Percentiles rank a stretch among this genome's conserved stretches.
Conservation (phyloP, 2,113 vertebrate genomes). For the Ctenomys sociabilis region DNA sequence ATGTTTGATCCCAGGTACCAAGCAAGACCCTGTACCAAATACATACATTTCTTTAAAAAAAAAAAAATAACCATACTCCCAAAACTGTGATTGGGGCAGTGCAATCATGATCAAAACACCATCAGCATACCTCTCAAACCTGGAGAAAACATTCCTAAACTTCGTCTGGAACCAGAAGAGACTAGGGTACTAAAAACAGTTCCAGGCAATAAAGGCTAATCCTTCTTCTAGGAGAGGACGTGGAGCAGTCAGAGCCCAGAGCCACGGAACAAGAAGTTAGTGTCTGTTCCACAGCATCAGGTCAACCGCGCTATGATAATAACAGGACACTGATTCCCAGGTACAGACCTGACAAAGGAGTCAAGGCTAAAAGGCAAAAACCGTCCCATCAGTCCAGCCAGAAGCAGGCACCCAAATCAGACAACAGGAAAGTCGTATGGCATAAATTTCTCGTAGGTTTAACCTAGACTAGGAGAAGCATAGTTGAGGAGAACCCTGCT, state of each 20-base stretch:
- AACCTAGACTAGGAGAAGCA: neutral
- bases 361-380: neutral
- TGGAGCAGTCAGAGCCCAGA: neutral
- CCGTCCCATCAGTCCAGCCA: neutral
- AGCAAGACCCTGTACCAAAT: no score
- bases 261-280: neutral
- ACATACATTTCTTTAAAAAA: no score
- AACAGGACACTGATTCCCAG: neutral
- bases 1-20: no score
- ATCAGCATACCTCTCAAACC: no score
- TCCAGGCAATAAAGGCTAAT: no score
- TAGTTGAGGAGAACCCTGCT: neutral
- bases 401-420: neutral
- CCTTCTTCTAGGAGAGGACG: neutral
- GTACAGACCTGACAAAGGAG: neutral
- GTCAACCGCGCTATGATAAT: neutral
- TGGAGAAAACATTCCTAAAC: no score
- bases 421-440: neutral
- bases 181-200: no score
- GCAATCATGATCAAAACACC: no score
- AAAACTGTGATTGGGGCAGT: no score
- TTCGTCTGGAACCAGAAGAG: no score
- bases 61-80: no score
- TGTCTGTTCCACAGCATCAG: neutral
- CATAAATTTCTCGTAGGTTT: neutral